phyloP scores from a whole-genome alignment of 2,113 vertebrate genomes.

The Monopterus albus region DNA sequence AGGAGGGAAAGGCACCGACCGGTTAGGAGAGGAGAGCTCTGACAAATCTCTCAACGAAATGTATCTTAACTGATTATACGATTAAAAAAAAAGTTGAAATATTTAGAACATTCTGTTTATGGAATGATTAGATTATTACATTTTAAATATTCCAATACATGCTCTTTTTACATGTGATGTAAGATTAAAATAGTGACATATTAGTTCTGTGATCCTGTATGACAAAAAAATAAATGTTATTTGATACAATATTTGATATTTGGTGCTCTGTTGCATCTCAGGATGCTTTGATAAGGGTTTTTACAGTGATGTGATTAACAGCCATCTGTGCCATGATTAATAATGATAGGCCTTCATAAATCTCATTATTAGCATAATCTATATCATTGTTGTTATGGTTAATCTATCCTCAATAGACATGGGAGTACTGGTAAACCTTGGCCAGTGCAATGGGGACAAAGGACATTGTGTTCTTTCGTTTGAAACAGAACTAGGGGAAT shows the following conservation, averaged over 20 bases:
- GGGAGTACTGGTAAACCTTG: slow-evolving; percentile 32
- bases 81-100: background rate
- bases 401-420: slow-evolving; percentile 27
- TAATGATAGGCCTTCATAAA: slow-evolving; percentile 33
- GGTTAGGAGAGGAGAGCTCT: slow-evolving; percentile 65
- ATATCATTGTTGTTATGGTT: background rate
- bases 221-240: background rate
- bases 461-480: slow-evolving; percentile 58
- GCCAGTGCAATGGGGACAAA: slow-evolving; percentile 19
- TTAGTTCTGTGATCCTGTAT: background rate
- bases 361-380: slow-evolving; percentile 39
- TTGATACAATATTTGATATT: background rate
- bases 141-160: background rate
- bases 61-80: slow-evolving; percentile 6
- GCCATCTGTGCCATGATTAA: slow-evolving; percentile 32
- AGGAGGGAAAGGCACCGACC: slow-evolving; percentile 53
- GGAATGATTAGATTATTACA: background rate
- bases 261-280: slow-evolving; percentile 4
- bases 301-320: slow-evolving; percentile 22
- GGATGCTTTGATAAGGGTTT: slow-evolving; percentile 4
- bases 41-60: slow-evolving; percentile 58
- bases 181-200: background rate
- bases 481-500: slow-evolving; percentile 8
- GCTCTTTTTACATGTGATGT: background rate
- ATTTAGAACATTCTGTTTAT: background rate